Conservation (phyloP, 2,888 invertebrate genomes). For the Cataglyphis albicans region DNA sequence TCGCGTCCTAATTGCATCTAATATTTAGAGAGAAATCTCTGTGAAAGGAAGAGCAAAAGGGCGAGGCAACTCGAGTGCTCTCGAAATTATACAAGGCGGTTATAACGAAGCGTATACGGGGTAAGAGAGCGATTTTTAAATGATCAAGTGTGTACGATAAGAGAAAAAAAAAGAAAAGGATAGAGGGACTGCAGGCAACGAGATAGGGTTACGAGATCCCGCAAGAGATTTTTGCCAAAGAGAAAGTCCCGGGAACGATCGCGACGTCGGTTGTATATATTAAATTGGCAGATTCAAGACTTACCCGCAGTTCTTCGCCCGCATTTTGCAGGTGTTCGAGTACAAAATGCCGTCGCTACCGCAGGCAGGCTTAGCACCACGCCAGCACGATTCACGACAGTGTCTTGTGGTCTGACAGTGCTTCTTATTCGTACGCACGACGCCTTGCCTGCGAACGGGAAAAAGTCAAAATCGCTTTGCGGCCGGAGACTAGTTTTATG, state of each 20-base stretch:
- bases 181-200: not conserved
- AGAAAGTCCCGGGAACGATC: not conserved
- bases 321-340: conserved; percentile 96
- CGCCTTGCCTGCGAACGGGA: conserved; percentile 89
- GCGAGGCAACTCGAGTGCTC: not conserved
- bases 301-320: conserved; percentile 96
- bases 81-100: not conserved
- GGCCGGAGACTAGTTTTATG: conserved; percentile 43
- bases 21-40: conserved; percentile 19
- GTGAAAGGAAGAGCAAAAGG: not conserved
- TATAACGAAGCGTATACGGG: conserved; percentile 13
- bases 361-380: conserved; percentile 95
- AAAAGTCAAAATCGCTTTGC: conserved; percentile 48
- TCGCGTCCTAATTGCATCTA: not conserved
- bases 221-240: not conserved
- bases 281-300: conserved; percentile 83
- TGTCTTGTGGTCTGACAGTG: conserved; percentile 96
- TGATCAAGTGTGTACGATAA: not conserved
- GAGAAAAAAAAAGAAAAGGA: not conserved
- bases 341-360: conserved; percentile 96
- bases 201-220: conserved; percentile 14
- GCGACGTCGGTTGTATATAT: not conserved
- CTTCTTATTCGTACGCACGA: conserved; percentile 94
- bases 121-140: not conserved
- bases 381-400: conserved; percentile 96